These are phyloP conservation scores for Liposcelis brunnea DNA, from an alignment of 2,888 invertebrate species.

Conservation along the genomic window DNA sequence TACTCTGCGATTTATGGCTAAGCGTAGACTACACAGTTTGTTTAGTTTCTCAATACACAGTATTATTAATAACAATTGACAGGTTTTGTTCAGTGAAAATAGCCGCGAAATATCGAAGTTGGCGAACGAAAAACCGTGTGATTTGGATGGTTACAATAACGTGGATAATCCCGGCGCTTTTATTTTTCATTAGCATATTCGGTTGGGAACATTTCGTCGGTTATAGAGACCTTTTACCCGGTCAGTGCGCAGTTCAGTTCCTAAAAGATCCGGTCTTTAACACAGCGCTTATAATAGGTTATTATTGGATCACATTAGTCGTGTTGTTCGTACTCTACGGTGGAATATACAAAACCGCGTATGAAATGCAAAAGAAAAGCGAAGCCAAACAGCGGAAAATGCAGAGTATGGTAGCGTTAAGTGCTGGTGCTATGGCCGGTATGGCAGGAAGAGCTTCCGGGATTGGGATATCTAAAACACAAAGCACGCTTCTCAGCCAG, in stretches of 20 bases:
- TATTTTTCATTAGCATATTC: slow-evolving; percentile 96
- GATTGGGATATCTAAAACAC: slow-evolving; percentile 64
- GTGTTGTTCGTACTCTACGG: slow-evolving; percentile 91
- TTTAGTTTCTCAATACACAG: slow-evolving; percentile 96
- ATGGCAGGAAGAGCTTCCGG: slow-evolving; percentile 80
- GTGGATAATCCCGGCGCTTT: slow-evolving; percentile 88
- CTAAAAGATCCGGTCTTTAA: slow-evolving; percentile 94
- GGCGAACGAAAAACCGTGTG: slow-evolving; percentile 87
- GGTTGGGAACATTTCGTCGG: slow-evolving; percentile 99
- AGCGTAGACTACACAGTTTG: slow-evolving; percentile 99
- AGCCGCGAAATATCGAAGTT: slow-evolving; percentile 89
- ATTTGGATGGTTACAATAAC: slow-evolving; percentile 91
- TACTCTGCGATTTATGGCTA: slow-evolving; percentile 94
- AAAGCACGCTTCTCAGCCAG: slow-evolving; percentile 46
- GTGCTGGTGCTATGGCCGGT: slow-evolving; percentile 77
- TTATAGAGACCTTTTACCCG: slow-evolving; percentile 66
- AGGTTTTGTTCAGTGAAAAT: slow-evolving; percentile 97
- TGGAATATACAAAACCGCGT: slow-evolving; percentile 93
- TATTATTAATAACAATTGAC: slow-evolving; percentile 94
- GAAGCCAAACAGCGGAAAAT: slow-evolving; percentile 91
- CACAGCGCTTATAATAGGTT: slow-evolving; percentile 88
- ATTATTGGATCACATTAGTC: slow-evolving; percentile 93
- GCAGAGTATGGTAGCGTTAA: slow-evolving; percentile 84
- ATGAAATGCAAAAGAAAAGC: slow-evolving; percentile 93
- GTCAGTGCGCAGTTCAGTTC: slow-evolving; percentile 92